A percentile compares a stretch with the other conserved stretches of the same genome.
Conservation (phyloP, 1,140 invertebrate species). For the Acromyrmex charruanus region DNA sequence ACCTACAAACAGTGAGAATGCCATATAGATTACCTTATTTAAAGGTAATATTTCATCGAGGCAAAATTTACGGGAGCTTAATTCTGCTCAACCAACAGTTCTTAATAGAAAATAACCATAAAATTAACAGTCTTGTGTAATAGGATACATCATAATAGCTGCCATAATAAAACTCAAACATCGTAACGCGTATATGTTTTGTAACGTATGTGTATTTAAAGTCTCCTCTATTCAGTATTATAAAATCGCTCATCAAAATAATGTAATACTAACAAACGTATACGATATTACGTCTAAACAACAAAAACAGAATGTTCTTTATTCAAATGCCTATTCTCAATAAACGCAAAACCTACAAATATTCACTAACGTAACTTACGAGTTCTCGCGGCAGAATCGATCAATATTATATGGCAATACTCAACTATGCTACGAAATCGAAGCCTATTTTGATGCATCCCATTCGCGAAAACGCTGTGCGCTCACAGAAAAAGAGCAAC, state of each 20-base stretch:
- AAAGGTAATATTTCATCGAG: not conserved
- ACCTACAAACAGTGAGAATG: no score
- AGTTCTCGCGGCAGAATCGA: not conserved
- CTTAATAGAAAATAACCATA: not conserved
- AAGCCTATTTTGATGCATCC: constrained; percentile 21
- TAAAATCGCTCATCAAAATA: not conserved
- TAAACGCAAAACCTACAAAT: constrained; percentile 12
- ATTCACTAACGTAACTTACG: constrained; percentile 17
- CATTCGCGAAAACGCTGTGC: constrained; percentile 19
- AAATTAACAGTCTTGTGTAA: constrained; percentile 8
- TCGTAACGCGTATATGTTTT: not conserved
- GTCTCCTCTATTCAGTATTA: not conserved
- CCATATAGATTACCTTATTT: not conserved
- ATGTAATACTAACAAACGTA: constrained; percentile 5
- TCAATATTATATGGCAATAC: constrained; percentile 4
- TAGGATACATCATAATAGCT: not conserved
- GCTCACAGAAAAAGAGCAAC: constrained; percentile 51
- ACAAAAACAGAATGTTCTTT: constrained; percentile 11
- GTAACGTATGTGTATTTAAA: not conserved
- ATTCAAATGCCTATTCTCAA: not conserved
- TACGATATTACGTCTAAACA: not conserved
- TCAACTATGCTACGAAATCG: not conserved
- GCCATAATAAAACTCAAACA: constrained; percentile 18
- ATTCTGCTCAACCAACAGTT: constrained; percentile 1
- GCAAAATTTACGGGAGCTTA: constrained; percentile 1